phyloP scores from a whole-genome alignment of 2,797 vertebrate genomes.

The Eurystomus glaucurus region DNA sequence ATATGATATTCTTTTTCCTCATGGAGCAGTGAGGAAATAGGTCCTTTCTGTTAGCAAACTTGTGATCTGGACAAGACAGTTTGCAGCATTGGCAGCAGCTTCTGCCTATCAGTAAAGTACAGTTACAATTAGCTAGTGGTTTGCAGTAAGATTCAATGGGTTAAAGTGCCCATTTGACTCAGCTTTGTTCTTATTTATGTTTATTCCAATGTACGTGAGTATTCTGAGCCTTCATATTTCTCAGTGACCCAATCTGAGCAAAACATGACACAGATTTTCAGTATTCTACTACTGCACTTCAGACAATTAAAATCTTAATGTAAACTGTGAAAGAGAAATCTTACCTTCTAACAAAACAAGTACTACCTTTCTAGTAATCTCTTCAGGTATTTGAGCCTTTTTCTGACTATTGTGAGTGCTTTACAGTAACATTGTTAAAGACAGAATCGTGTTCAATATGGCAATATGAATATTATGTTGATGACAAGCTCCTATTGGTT shows the following conservation, averaged over 20 bases:
- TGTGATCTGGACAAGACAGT: background rate
- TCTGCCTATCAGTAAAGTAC: background rate
- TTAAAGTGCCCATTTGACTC: background rate
- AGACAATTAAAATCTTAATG: background rate
- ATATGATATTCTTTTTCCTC: background rate
- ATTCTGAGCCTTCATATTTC: background rate
- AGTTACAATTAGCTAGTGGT: background rate
- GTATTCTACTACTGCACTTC: background rate
- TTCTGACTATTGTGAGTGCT: background rate
- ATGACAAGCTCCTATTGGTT: background rate
- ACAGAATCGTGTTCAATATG: rapidly evolving
- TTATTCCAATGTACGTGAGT: background rate
- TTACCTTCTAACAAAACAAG: background rate
- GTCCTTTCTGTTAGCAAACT: background rate
- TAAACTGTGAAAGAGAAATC: background rate
- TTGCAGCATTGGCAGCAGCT: background rate
- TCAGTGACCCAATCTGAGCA: background rate
- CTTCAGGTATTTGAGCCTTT: background rate
- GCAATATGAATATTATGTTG: background rate
- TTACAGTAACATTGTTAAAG: background rate
- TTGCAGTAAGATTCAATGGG: background rate
- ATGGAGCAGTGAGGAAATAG: background rate
- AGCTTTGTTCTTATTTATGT: background rate
- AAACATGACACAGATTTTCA: background rate
- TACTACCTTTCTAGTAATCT: background rate